Evolutionary conservation across 2,113 vertebrate genomes (phyloP), one percentile per base, ranked within the genome.

Genomic region (Halcyon malimbica): DNA sequence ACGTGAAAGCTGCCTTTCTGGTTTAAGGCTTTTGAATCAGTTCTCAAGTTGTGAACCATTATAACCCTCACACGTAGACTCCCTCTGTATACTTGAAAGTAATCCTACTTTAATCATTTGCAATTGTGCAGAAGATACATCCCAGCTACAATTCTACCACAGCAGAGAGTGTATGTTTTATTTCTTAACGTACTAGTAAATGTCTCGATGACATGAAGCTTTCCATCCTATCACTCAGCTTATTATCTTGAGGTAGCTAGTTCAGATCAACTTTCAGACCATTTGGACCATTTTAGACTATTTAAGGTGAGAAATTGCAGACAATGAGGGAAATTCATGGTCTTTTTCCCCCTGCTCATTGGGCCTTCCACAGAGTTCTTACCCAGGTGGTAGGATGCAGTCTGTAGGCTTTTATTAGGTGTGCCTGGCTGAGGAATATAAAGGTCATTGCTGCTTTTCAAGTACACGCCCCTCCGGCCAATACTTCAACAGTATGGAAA

Each of bases 381-480:
- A 25, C 21, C 63, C 6, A 25, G 17, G 23, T 41, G 46, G 20
- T 21, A 50, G 63, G 37, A 42, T 11, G 12, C 50, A 83, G 60
- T 5, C 37, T 48, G 60, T 41, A n/a, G 20, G 42, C 17, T 93
- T 71, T 48, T n/a, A 80, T 48, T 25, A 51, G 37, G 26, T 23
- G 11, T 16, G 33, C 41, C 54, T 14, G 15, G 16, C 26, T 50
- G 48, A 59, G n/a, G 21, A 67, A 70, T 9, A 0, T 4, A 11
- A 56, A 11, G 21, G 20, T 20, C 50, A 31, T 5, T 33, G 33
- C 33, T 83, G 68, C 31, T 70, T 31, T 65, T 28, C 8, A 28
- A 11, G 29, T 9, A 39, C 17, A 11, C 10, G 5, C 5, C 31
- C 8, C 23, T 2, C 1, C 39, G 9, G 2, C 19, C 41, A 17